Evolutionary conservation across 2,797 vertebrate genomes (phyloP), one percentile per base, ranked within the genome.

Genomic region (Crocidura indochinensis): DNA sequence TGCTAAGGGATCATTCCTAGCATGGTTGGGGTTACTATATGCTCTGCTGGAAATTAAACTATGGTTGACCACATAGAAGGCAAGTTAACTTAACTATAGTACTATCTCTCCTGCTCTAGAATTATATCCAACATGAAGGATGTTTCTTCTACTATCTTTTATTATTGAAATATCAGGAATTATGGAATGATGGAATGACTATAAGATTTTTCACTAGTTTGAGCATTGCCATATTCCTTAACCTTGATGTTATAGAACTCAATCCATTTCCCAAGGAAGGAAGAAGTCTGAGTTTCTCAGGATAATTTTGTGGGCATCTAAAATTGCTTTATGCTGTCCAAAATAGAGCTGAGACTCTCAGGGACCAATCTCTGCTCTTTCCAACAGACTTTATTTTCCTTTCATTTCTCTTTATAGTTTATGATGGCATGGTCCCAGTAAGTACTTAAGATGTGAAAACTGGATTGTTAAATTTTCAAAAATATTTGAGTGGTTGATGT

Each of bases 111-210:
- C 22, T 4, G 56, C 56, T 60, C 14, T 20, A 60, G 56, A 19
- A 15, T 60, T 86, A n/a, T 69, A 84, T 76, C 27, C 1, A 17
- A 31, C 26, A 87, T 51, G 77, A 7, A 68, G 12, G 84, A 5
- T 0, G 38, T 6, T 53, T 10, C 20, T 93, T 65, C 27, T 49
- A 27, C 1, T 9, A 65, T 26, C 60, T 17, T 49, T 83, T 60
- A 12, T 44, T 49, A 38, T 78, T 89, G 92, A 81, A 90, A 38
- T 64, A 2, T 64, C 64, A 87, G 11, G 19, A 88, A 79, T 87
- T 56, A 47, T 38, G 49, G 87, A 68, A 77, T 67, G 19, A 84
- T 19, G 24, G 44, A 71, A 49, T 19, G 71, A 11, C 31, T 60
- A 2, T 51, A 56, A 72, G n/a, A 65, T 14, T 31, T 1, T 8